Evolutionary conservation across 2,888 invertebrate genomes (phyloP), one percentile per base, ranked within the genome.

Genomic region (Papilio gigon): DNA sequence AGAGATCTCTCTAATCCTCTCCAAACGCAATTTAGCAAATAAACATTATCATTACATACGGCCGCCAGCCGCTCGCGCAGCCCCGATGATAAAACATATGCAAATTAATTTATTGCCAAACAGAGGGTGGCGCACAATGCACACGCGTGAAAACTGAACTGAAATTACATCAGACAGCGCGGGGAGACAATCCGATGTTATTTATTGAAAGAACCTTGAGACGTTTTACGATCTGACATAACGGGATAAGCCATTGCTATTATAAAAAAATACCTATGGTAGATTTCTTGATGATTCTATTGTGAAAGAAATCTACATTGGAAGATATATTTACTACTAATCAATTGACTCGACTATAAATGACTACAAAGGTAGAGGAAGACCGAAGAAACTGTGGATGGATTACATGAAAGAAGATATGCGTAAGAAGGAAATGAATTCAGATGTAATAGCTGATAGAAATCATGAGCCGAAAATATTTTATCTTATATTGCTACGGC

Each of bases 21-120:
- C 80, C 84, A 83, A 86, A 88, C 78, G 84, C 84, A 87, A 88
- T 88, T 87, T 82, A 84, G 81, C 87, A 84, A 86, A 87, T 87
- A 86, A 87, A 87, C 87, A 76, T 74, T 68, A 72, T 82, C 78
- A 84, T 86, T 82, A 80, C 84, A 83, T 83, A 83, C 80, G 81
- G 80, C 75, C 76, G 78, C 76, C 80, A 80, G 80, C 79, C 76
- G 71, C n/a, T n/a, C 68, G 60, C n/a, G 3, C 81, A 75, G 71
- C 72, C 67, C 67, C 71, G 67, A 72, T 77, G 64, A 81, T 81
- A 80, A 87, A 86, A 80, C 83, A 80, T 86, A 89, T 89, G 88
- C 85, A 89, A 88, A 89, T 88, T 81, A 83, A 81, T 82, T 77
- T 77, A 76, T 79, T 73, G 76, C 75, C 77, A 77, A 80, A 78